Percentiles rank a stretch among this genome's conserved stretches.
phyloP scores from a whole-genome alignment of 2,888 invertebrate species.

The Busseola fusca region DNA sequence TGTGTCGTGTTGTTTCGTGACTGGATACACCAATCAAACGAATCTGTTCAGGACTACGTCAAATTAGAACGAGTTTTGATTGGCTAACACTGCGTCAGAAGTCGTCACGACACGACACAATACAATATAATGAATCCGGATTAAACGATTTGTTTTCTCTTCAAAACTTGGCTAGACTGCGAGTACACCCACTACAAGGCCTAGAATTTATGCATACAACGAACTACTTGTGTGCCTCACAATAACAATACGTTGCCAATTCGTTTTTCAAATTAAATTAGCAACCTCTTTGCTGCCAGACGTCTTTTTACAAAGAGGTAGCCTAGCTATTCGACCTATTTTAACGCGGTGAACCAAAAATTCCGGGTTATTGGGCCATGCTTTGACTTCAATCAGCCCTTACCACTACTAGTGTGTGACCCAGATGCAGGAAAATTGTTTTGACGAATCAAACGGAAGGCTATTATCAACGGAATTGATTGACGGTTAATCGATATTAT shows the following conservation, averaged over 20 bases:
- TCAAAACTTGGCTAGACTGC: background rate
- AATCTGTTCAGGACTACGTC: background rate
- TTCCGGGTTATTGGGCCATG: slow-evolving; percentile 23
- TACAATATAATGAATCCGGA: background rate
- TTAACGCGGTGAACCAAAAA: slow-evolving; percentile 48
- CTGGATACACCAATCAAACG: background rate
- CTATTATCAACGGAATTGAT: slow-evolving; percentile 56
- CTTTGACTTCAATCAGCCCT: slow-evolving; percentile 38
- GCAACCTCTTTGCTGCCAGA: slow-evolving; percentile 5
- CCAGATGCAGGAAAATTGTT: slow-evolving; percentile 65
- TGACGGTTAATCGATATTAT: slow-evolving; percentile 61
- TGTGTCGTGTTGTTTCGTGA: background rate
- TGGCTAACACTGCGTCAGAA: background rate
- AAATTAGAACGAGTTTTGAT: background rate
- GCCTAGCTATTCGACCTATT: slow-evolving; percentile 44
- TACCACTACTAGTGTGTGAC: slow-evolving; percentile 55
- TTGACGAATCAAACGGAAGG: slow-evolving; percentile 66
- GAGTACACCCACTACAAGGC: background rate
- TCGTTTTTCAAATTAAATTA: slow-evolving; percentile 33
- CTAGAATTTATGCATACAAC: background rate
- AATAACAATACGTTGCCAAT: background rate
- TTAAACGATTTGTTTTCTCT: background rate
- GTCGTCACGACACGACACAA: background rate
- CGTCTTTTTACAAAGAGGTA: slow-evolving; percentile 17
- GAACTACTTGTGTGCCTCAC: background rate